These are phyloP conservation scores for Albula glossodonta DNA, from an alignment of 2,113 vertebrate genomes.

Conservation along the genomic window DNA sequence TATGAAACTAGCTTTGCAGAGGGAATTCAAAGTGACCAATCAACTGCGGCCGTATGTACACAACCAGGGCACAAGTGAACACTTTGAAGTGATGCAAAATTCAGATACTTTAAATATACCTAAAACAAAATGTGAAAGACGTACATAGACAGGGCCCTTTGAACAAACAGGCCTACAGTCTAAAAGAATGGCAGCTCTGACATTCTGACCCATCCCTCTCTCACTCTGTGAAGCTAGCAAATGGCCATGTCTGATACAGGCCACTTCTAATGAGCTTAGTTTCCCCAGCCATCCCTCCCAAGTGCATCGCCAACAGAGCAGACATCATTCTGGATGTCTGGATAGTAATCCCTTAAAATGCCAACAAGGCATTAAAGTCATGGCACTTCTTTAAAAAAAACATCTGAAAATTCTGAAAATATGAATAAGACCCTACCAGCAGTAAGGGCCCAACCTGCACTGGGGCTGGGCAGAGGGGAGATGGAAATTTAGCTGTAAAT, in stretches of 20 bases:
- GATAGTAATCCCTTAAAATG: background rate
- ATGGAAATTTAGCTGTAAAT: too few species aligned
- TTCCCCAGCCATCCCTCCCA: background rate
- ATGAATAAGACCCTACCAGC: background rate
- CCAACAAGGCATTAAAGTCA: background rate
- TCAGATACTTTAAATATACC: background rate
- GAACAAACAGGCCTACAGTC: background rate
- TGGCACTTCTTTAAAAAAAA: background rate
- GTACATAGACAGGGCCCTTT: background rate
- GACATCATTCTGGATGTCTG: background rate
- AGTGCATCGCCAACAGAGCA: background rate
- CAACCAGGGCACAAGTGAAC: background rate
- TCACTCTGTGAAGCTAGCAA: background rate
- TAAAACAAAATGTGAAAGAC: background rate
- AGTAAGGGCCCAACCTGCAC: background rate
- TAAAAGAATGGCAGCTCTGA: too few species aligned
- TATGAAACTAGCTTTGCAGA: too few species aligned
- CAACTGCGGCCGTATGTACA: too few species aligned
- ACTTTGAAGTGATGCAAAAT: background rate
- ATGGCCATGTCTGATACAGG: background rate
- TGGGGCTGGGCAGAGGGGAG: background rate
- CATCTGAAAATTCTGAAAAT: background rate
- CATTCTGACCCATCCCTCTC: background rate
- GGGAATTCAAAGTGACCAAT: too few species aligned
- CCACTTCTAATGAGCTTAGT: background rate